Conservation (phyloP, 2,888 invertebrate species). For the Strigamia transsilvanica region DNA sequence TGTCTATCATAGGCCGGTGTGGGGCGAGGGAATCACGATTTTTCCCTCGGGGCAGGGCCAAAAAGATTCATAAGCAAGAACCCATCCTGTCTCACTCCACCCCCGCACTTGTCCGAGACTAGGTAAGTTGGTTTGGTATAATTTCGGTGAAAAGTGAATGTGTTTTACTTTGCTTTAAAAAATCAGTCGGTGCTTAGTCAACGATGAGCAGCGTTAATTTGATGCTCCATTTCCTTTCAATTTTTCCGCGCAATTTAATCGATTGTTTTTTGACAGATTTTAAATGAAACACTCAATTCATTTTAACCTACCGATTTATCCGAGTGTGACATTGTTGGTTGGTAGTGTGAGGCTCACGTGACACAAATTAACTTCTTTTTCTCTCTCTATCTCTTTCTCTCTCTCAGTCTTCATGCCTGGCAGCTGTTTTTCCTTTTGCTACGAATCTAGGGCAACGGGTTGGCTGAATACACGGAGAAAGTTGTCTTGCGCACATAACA, state of each 20-base stretch:
- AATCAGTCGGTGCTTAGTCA: neutral
- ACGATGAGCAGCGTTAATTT: conserved; percentile 7
- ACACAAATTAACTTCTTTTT: conserved; percentile 44
- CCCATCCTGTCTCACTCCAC: neutral
- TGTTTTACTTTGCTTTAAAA: neutral
- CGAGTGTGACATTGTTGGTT: conserved; percentile 43
- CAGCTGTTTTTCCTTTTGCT: conserved; percentile 48
- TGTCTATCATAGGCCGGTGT: neutral
- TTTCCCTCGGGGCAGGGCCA: conserved; percentile 11
- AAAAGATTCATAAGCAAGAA: conserved; percentile 21
- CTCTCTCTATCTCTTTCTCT: neutral
- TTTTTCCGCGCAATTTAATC: conserved; percentile 44
- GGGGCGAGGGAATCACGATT: neutral
- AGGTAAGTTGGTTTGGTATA: conserved; percentile 4
- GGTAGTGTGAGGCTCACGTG: conserved; percentile 49
- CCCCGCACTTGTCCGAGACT: conserved; percentile 1
- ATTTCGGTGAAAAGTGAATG: neutral
- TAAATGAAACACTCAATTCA: conserved; percentile 26
- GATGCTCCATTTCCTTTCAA: conserved; percentile 34
- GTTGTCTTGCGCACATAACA: conserved; percentile 37
- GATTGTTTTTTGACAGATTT: conserved; percentile 1
- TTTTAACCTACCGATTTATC: conserved; percentile 22
- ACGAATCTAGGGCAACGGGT: conserved; percentile 40
- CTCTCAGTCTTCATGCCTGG: neutral
- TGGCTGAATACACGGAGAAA: conserved; percentile 48